phyloP scores from a whole-genome alignment of 2,797 vertebrate genomes.

The Coregonus suidteri region DNA sequence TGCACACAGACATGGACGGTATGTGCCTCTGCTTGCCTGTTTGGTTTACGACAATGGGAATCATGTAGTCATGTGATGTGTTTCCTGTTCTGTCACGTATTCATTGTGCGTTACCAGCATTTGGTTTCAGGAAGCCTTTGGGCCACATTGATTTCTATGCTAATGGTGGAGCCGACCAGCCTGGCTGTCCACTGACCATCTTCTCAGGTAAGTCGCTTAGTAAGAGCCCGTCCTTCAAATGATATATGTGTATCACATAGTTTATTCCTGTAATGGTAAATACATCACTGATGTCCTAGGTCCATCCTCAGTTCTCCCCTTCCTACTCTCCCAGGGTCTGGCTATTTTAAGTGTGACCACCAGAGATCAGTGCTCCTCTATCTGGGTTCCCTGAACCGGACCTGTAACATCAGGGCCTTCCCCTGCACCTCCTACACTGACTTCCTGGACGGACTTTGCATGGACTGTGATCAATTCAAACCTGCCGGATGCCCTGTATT shows the following conservation, averaged over 20 bases:
- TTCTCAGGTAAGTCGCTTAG: conserved; percentile 76
- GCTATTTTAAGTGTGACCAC: conserved; percentile 91
- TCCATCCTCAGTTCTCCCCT: not conserved
- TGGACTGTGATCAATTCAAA: conserved; percentile 74
- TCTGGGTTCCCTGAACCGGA: conserved; percentile 70
- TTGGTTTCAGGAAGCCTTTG: conserved; percentile 84
- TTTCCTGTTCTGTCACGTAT: not conserved
- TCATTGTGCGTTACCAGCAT: conserved; percentile 66
- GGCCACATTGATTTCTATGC: conserved; percentile 96
- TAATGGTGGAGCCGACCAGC: conserved; percentile 91
- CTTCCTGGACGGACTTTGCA: conserved; percentile 84
- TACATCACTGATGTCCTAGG: not conserved
- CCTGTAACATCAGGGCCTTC: conserved; percentile 72
- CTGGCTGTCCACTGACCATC: conserved; percentile 86
- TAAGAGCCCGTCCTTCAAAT: not conserved
- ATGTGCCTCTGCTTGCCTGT: conserved; percentile 26
- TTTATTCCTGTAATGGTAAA: not conserved
- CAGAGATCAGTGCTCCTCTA: conserved; percentile 91
- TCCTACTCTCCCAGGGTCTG: conserved; percentile 41
- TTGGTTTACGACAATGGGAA: no score
- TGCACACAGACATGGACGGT: conserved; percentile 91
- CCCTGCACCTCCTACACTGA: conserved; percentile 84
- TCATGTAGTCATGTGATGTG: not conserved
- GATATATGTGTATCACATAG: not conserved
- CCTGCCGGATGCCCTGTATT: conserved; percentile 83